Base-by-base conservation (phyloP, 2,797 vertebrate species). In the Etheostoma nigrum region DNA sequence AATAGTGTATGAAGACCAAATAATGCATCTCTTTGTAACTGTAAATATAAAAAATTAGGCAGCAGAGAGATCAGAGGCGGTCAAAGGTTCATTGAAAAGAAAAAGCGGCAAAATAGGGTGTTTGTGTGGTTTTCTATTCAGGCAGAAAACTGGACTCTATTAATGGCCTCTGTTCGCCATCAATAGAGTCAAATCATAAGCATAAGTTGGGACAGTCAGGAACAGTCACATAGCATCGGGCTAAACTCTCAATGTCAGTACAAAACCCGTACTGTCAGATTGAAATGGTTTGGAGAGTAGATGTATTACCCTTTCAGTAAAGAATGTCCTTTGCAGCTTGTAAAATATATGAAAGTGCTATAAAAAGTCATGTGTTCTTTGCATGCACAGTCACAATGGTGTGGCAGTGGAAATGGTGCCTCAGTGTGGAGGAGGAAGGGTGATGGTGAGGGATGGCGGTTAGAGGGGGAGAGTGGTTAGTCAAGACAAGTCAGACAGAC, bases 241-340 rank as follows among this genome's bases (percentile, higher is more conserved):
- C 76, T 77, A 68, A 74, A 61, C 66, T 76, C 67, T 82, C 5
- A 23, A 67, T 27, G 53, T 67, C 70, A 83, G 67, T 48, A 84
- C 85, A 90, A 80, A 74, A 87, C 65, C 72, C 1, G 73, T 8
- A 78, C 71, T 79, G 86, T 87, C 83, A 40, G 63, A 74, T 83
- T 70, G 72, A 78, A 89, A 82, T 23, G 68, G 75, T 82, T 83
- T 55, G 84, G 81, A 88, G 79, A 90, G 78, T 80, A 89, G 88
- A 88, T 81, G 63, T 10, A 92, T 95, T 95, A 95, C 95, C 95
- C 95, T 95, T 93, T 95, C 85, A 95, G 93, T 91, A 95, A 94
- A 92, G 93, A 95, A 94, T 95, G 95, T 95, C 95, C 94, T 95
- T 95, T 96, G 95, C 94, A 94, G 94, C 95, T 95, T 95, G 94